Conservation (phyloP, 1,140 invertebrate species). For the Pectinophora gossypiella region DNA sequence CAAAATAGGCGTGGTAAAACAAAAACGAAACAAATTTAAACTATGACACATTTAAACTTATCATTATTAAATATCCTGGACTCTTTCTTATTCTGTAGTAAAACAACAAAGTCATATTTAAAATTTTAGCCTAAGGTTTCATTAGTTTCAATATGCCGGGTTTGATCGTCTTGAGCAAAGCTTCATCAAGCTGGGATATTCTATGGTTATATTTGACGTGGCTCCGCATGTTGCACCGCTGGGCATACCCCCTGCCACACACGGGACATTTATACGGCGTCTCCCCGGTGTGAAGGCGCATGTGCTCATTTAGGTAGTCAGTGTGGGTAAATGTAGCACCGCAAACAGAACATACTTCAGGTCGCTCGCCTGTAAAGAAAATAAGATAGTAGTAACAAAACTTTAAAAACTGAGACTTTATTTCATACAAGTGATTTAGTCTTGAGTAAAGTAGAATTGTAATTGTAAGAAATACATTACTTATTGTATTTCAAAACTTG, state of each 20-base stretch:
- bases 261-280: slow-evolving; percentile 84
- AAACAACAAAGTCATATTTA: too few relatives aligned
- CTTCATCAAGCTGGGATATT: slow-evolving; percentile 55
- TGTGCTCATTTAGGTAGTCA: slow-evolving; percentile 78
- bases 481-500: too few relatives aligned
- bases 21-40: too few relatives aligned
- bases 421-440: too few relatives aligned
- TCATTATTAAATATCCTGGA: too few relatives aligned
- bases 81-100: too few relatives aligned
- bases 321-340: slow-evolving; percentile 61
- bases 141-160: slow-evolving; percentile 66
- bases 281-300: slow-evolving; percentile 84
- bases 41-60: too few relatives aligned
- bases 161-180: slow-evolving; percentile 52
- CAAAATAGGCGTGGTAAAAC: too few relatives aligned
- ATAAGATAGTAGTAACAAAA: slow-evolving; percentile 18
- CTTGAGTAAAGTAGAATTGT: too few relatives aligned
- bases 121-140: slow-evolving; percentile 30
- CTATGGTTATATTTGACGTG: slow-evolving; percentile 64
- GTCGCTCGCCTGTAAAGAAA: slow-evolving; percentile 61
- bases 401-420: not conserved
- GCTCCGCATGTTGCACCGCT: slow-evolving; percentile 75
- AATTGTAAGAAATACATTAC: too few relatives aligned
- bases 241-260: slow-evolving; percentile 81
- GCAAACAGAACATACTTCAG: slow-evolving; percentile 60